Evolutionary conservation across 2,113 vertebrate genomes (phyloP).

Genomic region (Xenus cinereus): DNA sequence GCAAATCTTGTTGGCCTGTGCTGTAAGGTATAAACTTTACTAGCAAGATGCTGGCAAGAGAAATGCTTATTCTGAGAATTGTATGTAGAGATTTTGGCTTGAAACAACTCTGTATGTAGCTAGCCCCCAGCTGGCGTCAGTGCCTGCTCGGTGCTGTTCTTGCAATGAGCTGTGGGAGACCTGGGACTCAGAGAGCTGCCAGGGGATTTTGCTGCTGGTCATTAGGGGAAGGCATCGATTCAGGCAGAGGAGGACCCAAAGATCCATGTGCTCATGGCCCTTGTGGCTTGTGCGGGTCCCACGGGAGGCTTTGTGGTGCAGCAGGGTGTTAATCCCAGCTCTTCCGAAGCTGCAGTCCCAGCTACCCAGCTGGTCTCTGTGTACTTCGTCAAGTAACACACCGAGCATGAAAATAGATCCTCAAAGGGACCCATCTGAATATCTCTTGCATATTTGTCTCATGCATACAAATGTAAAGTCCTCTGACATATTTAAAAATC

Average conservation of each 20-base stretch:
- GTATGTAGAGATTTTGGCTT: neutral
- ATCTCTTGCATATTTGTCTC: neutral
- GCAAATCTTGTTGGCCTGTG: neutral
- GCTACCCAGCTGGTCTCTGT: neutral
- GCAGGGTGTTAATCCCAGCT: neutral
- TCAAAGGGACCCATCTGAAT: neutral
- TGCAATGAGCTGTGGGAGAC: neutral
- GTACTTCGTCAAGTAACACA: neutral
- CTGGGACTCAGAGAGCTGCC: neutral
- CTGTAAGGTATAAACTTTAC: neutral
- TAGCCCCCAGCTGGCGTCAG: neutral
- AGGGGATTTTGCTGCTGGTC: neutral
- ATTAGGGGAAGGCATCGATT: neutral
- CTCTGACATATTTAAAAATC: neutral
- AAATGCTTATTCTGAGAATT: neutral
- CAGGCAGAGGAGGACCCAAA: neutral
- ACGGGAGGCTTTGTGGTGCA: accelerated
- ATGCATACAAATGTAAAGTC: neutral
- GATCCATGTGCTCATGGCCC: neutral
- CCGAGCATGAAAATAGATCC: neutral
- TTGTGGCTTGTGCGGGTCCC: neutral
- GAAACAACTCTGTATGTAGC: neutral
- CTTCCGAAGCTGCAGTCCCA: neutral
- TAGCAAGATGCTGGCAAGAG: neutral
- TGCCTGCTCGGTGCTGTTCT: neutral